Evolutionary conservation across 2,113 vertebrate species (phyloP), one percentile per base, ranked within the genome.

Genomic region (Ptilorrhoa leucosticta): DNA sequence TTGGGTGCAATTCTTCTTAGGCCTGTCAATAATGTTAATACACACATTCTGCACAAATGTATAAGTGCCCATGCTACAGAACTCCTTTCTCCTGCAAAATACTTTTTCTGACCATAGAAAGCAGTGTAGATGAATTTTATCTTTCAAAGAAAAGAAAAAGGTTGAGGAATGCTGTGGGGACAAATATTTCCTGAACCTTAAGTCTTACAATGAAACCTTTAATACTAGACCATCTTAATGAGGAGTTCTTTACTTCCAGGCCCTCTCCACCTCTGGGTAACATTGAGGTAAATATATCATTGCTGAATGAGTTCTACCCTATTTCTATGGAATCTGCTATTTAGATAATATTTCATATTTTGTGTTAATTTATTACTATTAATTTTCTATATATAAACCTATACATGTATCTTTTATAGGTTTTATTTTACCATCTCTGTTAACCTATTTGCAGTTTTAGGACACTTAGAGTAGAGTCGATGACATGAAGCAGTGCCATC

Each of bases 401-500:
- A 7, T 27, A 30, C 26, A 42, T 16, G 10, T 13, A 70, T 50
- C 5, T 18, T 72, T 72, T 37, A 40, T 2, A 20, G 7, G 11
- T 92, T 87, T 90, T 75, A 24, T 92, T 83, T 87, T 76, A 16
- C 14, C 5, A 47, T 64, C 14, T 42, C 15, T 73, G 2, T 54
- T 68, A 56, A 58, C 12, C 9, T 40, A 7, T 48, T 86, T 68
- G n/a, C 24, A 58, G 6, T 21, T 81, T 79, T 30, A 61, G 48
- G 45, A 54, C 8, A 7, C 13, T 7, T 10, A 33, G 20, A 56
- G 48, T 39, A 18, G n/a, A 63, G 28, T 13, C 1, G 17, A 63
- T 83, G 24, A 7, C 51, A 69, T 88, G 79, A 93, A 95, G 80
- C 65, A 94, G 82, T 96, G 96, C 96, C 97, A 97, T 89, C 97